A percentile compares a stretch with the other conserved stretches of the same genome.
Evolutionary conservation across 2,888 invertebrate genomes (phyloP).

Genomic region (Epistrophe eligans): DNA sequence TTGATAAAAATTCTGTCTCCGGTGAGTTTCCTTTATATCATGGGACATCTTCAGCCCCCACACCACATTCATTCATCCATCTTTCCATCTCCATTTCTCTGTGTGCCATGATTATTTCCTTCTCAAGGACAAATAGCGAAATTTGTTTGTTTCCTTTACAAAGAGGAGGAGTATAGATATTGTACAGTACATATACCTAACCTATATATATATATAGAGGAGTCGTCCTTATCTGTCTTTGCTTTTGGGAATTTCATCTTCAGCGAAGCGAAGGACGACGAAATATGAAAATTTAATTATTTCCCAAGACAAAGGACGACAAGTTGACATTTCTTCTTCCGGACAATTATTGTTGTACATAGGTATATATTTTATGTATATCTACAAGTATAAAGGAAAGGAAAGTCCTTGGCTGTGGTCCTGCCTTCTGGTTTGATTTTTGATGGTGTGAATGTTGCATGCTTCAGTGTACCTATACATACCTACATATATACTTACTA

Average conservation of each 20-base stretch:
- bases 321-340: conserved; percentile 63
- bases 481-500: not conserved
- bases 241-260: conserved; percentile 71
- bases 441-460: conserved; percentile 46
- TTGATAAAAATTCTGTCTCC: conserved; percentile 75
- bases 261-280: conserved; percentile 51
- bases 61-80: not conserved
- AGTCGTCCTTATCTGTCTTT: conserved; percentile 46
- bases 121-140: conserved; percentile 69
- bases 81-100: not conserved
- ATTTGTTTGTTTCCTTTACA: conserved; percentile 69
- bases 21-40: conserved; percentile 55
- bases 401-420: conserved; percentile 25
- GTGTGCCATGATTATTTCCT: conserved; percentile 47
- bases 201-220: too few relatives aligned
- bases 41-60: conserved; percentile 18
- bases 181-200: too few relatives aligned
- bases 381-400: not conserved
- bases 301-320: conserved; percentile 72
- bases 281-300: conserved; percentile 76
- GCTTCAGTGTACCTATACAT: not conserved
- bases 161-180: not conserved
- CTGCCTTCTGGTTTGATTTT: conserved; percentile 37
- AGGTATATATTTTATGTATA: not conserved
- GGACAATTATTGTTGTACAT: not conserved